phyloP scores from a whole-genome alignment of 2,888 invertebrate genomes.

The Noctua janthina region DNA sequence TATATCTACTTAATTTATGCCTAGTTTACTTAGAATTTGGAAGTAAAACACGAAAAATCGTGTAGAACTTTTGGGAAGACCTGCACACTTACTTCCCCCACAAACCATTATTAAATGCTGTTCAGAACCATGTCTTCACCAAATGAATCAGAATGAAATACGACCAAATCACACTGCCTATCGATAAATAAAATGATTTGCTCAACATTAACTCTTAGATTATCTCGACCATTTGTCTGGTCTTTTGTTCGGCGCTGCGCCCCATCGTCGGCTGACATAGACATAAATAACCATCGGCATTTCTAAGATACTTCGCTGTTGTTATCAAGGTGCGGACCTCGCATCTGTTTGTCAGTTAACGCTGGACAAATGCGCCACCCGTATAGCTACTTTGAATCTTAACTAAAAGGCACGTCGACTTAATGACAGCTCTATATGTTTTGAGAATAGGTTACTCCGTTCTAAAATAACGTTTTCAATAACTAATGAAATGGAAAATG shows the following conservation, averaged over 20 bases:
- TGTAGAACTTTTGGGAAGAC: neutral
- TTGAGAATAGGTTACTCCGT: conserved; percentile 64
- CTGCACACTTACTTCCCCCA: neutral
- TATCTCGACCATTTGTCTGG: conserved; percentile 88
- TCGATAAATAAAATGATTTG: conserved; percentile 71
- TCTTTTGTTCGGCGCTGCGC: conserved; percentile 83
- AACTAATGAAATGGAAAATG: neutral
- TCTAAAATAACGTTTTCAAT: neutral
- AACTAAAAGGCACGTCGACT: conserved; percentile 68
- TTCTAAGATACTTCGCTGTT: conserved; percentile 84
- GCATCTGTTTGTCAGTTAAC: conserved; percentile 87
- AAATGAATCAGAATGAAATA: conserved; percentile 30
- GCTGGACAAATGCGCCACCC: conserved; percentile 85
- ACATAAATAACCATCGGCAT: conserved; percentile 88
- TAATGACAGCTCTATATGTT: conserved; percentile 73
- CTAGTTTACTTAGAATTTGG: neutral
- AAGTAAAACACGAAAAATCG: neutral
- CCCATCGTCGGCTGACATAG: conserved; percentile 78
- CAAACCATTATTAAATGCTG: neutral
- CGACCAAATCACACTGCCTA: conserved; percentile 49
- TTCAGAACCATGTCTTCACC: neutral
- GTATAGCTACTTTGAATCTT: conserved; percentile 76
- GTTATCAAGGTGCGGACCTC: conserved; percentile 83
- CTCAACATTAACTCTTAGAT: conserved; percentile 77
- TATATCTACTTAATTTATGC: neutral